Evolutionary conservation across 2,888 invertebrate species (phyloP), one percentile per base, ranked within the genome.

Genomic region (Pterobdella sp.): DNA sequence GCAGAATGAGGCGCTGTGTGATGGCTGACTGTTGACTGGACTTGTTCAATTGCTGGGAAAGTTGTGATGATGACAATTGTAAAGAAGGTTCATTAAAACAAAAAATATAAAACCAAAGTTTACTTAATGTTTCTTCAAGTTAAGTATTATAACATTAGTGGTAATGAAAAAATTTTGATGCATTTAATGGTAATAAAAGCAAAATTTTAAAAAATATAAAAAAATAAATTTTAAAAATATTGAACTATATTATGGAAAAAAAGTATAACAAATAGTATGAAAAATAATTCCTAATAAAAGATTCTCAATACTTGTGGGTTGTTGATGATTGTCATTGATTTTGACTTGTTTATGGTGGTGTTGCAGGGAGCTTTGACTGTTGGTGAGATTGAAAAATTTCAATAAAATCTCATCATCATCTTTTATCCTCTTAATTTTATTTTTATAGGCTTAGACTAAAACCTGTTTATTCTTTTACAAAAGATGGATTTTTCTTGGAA

Each of bases 1-100:
- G 82, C 32, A 82, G 79, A 35, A 82, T 78, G 36, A 82, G 79
- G n/a, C 82, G 78, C 75, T 82, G 82, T 7, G 73, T 66, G 52
- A 68, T 69, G 4, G 32, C 14, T 56, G 60, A 3, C 4, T 56
- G 60, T 3, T 56, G 60, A n/a, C 60, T 56, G 18, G 60, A 3
- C 60, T 56, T 56, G 60, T 56, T 56, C n/a, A 56, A 26, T 56
- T 56, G 60, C 60, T 56, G 60, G 18, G 10, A 26, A 3, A 26
- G 4, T 4, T 22, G 60, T 56, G 60, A 14, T 56, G 22, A 22
- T 42, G 22, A 22, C 22, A 42, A 22, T 42, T 14, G 49, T 42
- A 42, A 22, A 14, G 22, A 22, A n/a, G n/a, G n/a, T n/a, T n/a
- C n/a, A n/a, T n/a, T n/a, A n/a, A n/a, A n/a, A n/a, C n/a, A n/a